Conservation (phyloP, 2,888 invertebrate species). For the Eupithecia subfuscata region DNA sequence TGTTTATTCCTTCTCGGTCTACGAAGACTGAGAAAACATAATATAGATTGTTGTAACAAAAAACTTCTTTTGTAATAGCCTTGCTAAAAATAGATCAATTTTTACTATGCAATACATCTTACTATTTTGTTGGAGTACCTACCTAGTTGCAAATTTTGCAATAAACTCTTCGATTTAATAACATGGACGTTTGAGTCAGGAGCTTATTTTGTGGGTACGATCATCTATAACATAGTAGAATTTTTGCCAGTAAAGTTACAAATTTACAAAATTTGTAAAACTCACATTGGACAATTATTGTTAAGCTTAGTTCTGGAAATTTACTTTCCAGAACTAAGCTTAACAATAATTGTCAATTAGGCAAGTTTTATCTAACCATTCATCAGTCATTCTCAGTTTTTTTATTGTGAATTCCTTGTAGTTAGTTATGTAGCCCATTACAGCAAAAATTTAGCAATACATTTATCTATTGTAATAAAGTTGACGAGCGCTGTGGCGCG, state of each 20-base stretch:
- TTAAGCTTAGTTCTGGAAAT: neutral
- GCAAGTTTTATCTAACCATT: neutral
- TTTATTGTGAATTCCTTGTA: neutral
- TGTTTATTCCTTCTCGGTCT: neutral
- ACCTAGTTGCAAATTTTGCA: constrained; percentile 6
- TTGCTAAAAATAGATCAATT: neutral
- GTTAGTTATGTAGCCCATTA: neutral
- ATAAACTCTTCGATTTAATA: constrained; percentile 39
- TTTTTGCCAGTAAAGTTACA: constrained; percentile 10
- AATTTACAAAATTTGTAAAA: neutral
- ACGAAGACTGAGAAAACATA: neutral
- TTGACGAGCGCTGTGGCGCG: too few species aligned
- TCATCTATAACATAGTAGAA: constrained; percentile 32
- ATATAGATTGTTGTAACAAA: neutral
- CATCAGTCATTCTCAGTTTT: too few species aligned
- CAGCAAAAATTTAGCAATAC: neutral
- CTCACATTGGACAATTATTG: neutral
- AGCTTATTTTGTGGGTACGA: constrained; percentile 35
- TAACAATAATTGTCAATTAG: too few species aligned
- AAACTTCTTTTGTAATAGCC: neutral
- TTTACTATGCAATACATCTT: neutral
- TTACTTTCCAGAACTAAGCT: too few species aligned
- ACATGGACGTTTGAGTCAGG: constrained; percentile 39
- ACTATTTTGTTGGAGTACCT: neutral
- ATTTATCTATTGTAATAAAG: neutral